Percentiles rank a stretch among this genome's conserved stretches.
These are phyloP conservation scores for Tipula confusa DNA, from an alignment of 2,888 invertebrate species.

Conservation along the genomic window DNA sequence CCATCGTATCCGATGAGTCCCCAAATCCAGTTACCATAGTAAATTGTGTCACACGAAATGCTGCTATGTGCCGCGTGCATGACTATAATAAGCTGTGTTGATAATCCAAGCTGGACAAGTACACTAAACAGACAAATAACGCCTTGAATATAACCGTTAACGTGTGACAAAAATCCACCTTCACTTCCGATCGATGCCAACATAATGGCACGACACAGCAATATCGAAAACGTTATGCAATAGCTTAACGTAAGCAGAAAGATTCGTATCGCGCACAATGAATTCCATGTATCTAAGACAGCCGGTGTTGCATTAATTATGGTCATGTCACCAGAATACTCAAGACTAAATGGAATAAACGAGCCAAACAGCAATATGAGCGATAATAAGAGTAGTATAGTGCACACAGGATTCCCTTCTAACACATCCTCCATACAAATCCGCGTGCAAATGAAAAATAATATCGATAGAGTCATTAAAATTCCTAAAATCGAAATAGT, in stretches of 20 bases:
- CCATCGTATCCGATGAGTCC: constrained; percentile 59
- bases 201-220: constrained; percentile 61
- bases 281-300: constrained; percentile 41
- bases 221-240: constrained; percentile 59
- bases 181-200: constrained; percentile 62
- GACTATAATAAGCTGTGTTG: constrained; percentile 50
- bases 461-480: constrained; percentile 60
- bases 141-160: constrained; percentile 65
- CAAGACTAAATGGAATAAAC: constrained; percentile 53
- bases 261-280: constrained; percentile 56
- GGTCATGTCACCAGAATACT: constrained; percentile 48
- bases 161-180: constrained; percentile 63
- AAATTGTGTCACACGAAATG: constrained; percentile 52
- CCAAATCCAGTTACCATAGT: constrained; percentile 51
- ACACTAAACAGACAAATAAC: constrained; percentile 61
- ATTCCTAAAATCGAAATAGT: constrained; percentile 64
- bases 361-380: constrained; percentile 53
- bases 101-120: constrained; percentile 57
- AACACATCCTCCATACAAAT: constrained; percentile 60
- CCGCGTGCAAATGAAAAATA: constrained; percentile 61
- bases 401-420: constrained; percentile 62
- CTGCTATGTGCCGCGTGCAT: constrained; percentile 51
- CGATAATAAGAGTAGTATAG: constrained; percentile 51
- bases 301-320: constrained; percentile 43
- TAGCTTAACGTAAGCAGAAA: constrained; percentile 58